These are phyloP conservation scores for Panthera leo DNA, from an alignment of 2,113 vertebrate species.

Conservation along the genomic window DNA sequence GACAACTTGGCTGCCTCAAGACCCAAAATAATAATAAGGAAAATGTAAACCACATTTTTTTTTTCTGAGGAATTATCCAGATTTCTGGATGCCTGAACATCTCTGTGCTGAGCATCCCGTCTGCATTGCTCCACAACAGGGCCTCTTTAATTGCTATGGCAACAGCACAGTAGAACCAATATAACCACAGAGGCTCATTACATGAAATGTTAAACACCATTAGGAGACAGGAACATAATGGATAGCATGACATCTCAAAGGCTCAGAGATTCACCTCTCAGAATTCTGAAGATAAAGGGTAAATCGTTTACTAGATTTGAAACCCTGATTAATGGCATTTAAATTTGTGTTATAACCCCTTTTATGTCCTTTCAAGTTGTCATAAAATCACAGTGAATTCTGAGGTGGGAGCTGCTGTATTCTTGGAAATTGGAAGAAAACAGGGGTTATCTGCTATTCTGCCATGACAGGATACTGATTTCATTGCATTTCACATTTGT, in stretches of 20 bases:
- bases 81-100: slow-evolving; percentile 28
- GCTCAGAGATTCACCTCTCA: neutral
- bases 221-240: neutral
- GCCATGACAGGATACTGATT: neutral
- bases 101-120: neutral
- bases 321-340: neutral
- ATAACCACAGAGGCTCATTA: neutral
- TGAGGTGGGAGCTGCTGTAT: neutral
- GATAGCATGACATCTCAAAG: neutral
- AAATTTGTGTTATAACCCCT: neutral
- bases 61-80: neutral
- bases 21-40: neutral
- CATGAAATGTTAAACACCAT: neutral
- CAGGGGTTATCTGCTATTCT: neutral
- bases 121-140: neutral
- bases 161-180: slow-evolving; percentile 10
- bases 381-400: neutral
- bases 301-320: neutral
- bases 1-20: neutral
- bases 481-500: neutral
- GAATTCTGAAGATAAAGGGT: neutral
- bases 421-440: neutral
- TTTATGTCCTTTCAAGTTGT: neutral
- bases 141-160: slow-evolving; percentile 49
- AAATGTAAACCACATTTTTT: neutral